Conservation (phyloP, 2,113 vertebrate species). For the Chionis minor region DNA sequence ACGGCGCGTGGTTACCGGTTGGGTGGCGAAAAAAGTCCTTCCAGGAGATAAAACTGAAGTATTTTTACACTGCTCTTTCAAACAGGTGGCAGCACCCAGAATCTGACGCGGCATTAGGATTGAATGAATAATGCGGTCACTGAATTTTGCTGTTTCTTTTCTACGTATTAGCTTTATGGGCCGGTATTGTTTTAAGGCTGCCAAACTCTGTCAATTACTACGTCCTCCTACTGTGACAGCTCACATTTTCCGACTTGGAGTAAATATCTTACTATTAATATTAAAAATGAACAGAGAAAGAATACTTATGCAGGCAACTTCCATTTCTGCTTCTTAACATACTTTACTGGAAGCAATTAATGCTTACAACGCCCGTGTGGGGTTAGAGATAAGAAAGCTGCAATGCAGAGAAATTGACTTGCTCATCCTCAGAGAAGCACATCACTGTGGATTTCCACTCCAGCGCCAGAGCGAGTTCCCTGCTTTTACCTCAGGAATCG, state of each 20-base stretch:
- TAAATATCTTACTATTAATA: neutral
- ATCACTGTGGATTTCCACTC: neutral
- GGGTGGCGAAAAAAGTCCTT: neutral
- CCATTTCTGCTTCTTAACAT: neutral
- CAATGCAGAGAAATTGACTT: slow-evolving; percentile 12
- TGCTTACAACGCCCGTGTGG: neutral
- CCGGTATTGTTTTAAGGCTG: too few species aligned
- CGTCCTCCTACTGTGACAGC: neutral
- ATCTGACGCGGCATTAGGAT: fast-evolving
- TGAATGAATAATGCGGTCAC: fast-evolving
- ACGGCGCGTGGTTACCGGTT: too few species aligned
- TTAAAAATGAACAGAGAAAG: neutral
- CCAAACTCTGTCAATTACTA: neutral
- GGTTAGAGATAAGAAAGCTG: neutral
- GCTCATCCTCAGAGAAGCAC: neutral
- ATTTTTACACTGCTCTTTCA: neutral
- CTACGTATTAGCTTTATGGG: neutral
- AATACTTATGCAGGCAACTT: neutral
- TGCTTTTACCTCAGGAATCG: neutral
- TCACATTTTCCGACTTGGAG: neutral
- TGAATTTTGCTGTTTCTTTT: neutral
- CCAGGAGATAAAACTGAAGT: neutral
- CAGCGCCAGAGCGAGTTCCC: neutral
- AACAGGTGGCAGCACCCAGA: neutral
- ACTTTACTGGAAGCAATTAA: neutral